Conservation (phyloP, 2,113 vertebrate genomes). For the Scophthalmus maximus region DNA sequence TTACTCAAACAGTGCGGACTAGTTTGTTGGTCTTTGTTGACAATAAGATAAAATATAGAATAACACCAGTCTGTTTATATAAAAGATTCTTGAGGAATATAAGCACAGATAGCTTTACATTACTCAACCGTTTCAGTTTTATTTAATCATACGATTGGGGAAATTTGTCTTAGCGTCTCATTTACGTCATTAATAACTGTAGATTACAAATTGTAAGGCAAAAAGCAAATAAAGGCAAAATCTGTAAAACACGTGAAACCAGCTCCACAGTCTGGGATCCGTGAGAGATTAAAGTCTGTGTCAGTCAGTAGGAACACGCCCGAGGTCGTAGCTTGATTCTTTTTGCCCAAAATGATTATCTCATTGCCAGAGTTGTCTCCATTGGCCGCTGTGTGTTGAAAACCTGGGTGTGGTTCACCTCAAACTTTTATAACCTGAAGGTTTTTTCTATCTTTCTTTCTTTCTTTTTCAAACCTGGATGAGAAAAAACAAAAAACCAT, state of each 20-base stretch:
- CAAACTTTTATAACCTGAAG: background rate
- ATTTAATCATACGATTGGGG: too few relatives aligned
- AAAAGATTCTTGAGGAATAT: too few relatives aligned
- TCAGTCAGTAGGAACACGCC: slow-evolving; percentile 17
- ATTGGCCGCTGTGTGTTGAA: background rate
- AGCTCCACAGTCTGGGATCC: background rate
- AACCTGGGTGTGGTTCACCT: background rate
- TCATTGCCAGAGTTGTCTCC: background rate
- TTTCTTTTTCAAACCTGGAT: background rate
- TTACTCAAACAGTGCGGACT: too few relatives aligned
- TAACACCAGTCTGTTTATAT: too few relatives aligned
- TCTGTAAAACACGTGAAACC: background rate
- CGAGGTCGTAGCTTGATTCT: background rate
- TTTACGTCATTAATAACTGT: too few relatives aligned
- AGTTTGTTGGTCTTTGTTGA: too few relatives aligned
- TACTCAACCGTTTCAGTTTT: too few relatives aligned
- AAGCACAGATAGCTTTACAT: too few relatives aligned
- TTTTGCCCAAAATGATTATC: background rate
- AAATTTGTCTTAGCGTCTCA: too few relatives aligned
- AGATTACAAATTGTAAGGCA: too few relatives aligned
- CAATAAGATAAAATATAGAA: too few relatives aligned
- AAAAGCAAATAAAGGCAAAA: background rate
- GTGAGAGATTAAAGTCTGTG: slow-evolving; percentile 4
- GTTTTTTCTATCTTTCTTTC: background rate
- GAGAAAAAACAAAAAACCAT: background rate